A percentile compares a stretch with the other conserved stretches of the same genome.
These are phyloP conservation scores for Heloderma charlesbogerti DNA, from an alignment of 2,113 vertebrate species.

Conservation along the genomic window DNA sequence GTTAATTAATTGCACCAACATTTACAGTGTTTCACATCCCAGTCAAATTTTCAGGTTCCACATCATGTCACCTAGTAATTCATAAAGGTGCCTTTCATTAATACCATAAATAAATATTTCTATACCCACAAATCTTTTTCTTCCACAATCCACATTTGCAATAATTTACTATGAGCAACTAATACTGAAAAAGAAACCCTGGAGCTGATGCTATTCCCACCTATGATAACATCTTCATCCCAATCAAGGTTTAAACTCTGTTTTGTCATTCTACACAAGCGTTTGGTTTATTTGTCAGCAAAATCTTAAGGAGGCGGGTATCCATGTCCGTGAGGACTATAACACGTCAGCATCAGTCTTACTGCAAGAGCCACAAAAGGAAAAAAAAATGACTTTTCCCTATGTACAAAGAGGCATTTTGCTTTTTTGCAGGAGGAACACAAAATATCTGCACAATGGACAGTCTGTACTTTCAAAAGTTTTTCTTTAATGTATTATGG, in stretches of 20 bases:
- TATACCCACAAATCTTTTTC: constrained; percentile 57
- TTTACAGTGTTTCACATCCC: constrained; percentile 28
- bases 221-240: not conserved
- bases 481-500: constrained; percentile 35
- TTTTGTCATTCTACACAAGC: constrained; percentile 53
- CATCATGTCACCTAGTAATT: constrained; percentile 14
- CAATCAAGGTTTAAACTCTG: constrained; percentile 53
- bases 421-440: constrained; percentile 27
- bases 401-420: constrained; percentile 32
- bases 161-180: constrained; percentile 71
- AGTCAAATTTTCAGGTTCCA: constrained; percentile 18
- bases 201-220: constrained; percentile 49
- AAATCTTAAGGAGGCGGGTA: constrained; percentile 10
- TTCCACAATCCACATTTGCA: constrained; percentile 59
- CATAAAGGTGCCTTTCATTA: constrained; percentile 57
- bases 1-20: constrained; percentile 23
- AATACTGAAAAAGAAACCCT: constrained; percentile 48
- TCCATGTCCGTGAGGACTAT: constrained; percentile 29
- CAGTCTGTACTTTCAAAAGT: constrained; percentile 46
- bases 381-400: constrained; percentile 38
- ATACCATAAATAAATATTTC: constrained; percentile 72
- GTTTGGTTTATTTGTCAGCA: constrained; percentile 22
- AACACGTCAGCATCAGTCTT: constrained; percentile 43
- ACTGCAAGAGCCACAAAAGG: constrained; percentile 29
- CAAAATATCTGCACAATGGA: constrained; percentile 41